A percentile compares a stretch with the other conserved stretches of the same genome.
phyloP scores from a whole-genome alignment of 2,797 vertebrate species.

The Spheniscus humboldti region DNA sequence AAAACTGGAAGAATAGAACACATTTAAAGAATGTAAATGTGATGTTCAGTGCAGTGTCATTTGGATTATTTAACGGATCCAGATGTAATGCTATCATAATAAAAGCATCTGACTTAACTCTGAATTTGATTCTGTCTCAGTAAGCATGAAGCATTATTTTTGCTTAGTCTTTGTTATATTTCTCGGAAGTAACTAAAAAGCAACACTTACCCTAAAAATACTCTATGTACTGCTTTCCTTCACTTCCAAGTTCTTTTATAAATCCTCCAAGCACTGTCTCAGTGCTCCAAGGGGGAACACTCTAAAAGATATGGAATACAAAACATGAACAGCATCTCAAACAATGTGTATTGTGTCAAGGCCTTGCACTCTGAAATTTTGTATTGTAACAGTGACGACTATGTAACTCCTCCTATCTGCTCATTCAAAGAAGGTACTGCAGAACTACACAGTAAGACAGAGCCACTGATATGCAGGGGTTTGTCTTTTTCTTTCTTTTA shows the following conservation, averaged over 20 bases:
- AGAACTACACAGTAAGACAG: not conserved
- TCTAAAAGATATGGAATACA: not conserved
- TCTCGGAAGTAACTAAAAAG: not conserved
- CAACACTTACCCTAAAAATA: not conserved
- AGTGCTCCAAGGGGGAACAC: not conserved
- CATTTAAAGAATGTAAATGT: not conserved
- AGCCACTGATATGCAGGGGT: not conserved
- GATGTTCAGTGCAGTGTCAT: not conserved
- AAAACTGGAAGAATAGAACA: not conserved
- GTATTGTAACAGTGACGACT: not conserved
- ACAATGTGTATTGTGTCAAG: not conserved
- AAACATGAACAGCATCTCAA: not conserved
- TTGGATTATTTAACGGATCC: not conserved
- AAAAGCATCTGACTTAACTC: not conserved
- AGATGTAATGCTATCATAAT: not conserved
- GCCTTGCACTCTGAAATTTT: not conserved
- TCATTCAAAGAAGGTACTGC: not conserved
- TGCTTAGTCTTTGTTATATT: not conserved
- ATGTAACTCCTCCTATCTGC: not conserved
- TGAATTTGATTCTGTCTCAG: not conserved
- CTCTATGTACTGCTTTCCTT: not conserved
- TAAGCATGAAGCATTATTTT: not conserved
- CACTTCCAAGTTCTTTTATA: not conserved
- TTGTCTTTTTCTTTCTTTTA: not conserved
- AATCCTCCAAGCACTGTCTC: not conserved